phyloP scores from a whole-genome alignment of 2,113 vertebrate genomes.

The Oncorhynchus masou region DNA sequence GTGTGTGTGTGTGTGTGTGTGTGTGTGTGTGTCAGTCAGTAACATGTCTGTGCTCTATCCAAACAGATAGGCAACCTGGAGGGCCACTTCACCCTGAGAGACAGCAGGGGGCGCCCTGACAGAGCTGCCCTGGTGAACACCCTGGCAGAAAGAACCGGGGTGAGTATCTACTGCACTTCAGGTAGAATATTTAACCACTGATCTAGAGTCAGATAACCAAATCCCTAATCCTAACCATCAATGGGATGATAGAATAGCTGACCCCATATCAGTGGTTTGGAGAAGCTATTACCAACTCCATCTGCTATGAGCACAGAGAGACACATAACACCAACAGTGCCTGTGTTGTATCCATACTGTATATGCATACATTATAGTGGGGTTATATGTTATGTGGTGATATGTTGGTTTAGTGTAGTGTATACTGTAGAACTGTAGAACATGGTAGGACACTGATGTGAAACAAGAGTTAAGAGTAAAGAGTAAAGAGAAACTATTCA shows the following conservation, averaged over 20 bases:
- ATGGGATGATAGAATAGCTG: no score
- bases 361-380: background rate
- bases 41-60: background rate
- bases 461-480: constrained; percentile 55
- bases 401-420: background rate
- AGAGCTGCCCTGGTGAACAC: constrained; percentile 52
- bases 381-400: constrained; percentile 4
- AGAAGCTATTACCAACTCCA: no score
- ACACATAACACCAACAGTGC: background rate
- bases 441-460: constrained; percentile 63
- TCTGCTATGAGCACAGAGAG: no score
- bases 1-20: background rate
- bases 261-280: no score
- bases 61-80: constrained; percentile 63
- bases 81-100: constrained; percentile 53
- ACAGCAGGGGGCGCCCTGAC: constrained; percentile 61
- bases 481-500: constrained; percentile 59
- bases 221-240: no score
- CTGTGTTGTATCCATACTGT: background rate
- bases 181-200: no score
- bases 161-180: constrained; percentile 34
- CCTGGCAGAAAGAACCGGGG: constrained; percentile 40
- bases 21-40: constrained; percentile 5
- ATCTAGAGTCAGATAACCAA: no score
- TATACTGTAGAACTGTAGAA: constrained; percentile 38